Evolutionary conservation across 2,797 vertebrate genomes (phyloP), one percentile per base, ranked within the genome.

Genomic region (Oryzias dopingdopingensis): DNA sequence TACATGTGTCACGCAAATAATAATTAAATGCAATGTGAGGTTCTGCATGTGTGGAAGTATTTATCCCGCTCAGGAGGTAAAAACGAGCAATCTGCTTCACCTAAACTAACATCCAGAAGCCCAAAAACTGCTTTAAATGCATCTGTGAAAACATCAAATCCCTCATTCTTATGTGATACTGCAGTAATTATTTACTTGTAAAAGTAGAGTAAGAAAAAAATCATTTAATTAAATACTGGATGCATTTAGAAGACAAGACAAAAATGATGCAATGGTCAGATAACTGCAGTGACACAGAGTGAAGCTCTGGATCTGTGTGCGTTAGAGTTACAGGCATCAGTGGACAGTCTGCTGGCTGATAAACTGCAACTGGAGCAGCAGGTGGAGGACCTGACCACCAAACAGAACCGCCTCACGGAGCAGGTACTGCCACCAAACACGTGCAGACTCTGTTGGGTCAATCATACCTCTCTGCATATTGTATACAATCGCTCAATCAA

Each of bases 331-430:
- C 91, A 92, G 87, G 73, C 67, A 0, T 84, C 81, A 16, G 66
- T 93, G 20, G 91, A 91, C 8, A 69, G 62, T 37, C 82, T 95
- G 43, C 60, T 93, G 62, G 74, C 70, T 4, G 92, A 94, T 77
- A 91, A 86, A 76, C 83, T 91, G 52, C 88, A 89, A 20, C 80
- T 93, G 59, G 70, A 76, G 47, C 51, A 79, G 37, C 89, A 89
- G 55, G 76, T 93, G 50, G 87, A 90, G 40, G 71, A 79, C 24
- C 83, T 94, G 58, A 90, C 74, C 77, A 76, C 49, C 51, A 86
- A 88, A 42, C 86, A 83, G 59, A 61, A 26, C 22, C 75, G 79
- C 14, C 85, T 94, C 42, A 87, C 61, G 59, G 79, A 87, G 8
- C 89, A 94, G 90, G 93, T 94, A 74, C n/a, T 2, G 29, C 2